These are phyloP conservation scores for Epinephelus lanceolatus DNA, from an alignment of 2,113 vertebrate genomes.

Conservation along the genomic window DNA sequence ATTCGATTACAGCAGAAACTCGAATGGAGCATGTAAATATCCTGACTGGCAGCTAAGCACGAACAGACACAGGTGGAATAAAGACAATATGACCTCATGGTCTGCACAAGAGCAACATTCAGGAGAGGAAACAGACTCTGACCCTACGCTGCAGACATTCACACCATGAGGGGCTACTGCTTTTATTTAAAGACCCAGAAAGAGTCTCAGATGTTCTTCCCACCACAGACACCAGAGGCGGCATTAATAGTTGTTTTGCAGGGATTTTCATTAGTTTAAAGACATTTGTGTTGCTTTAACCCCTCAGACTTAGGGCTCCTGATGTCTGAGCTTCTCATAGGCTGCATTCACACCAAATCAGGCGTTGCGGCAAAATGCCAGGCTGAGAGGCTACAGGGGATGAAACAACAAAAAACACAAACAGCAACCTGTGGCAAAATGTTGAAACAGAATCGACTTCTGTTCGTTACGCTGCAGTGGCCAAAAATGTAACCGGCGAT, in stretches of 20 bases:
- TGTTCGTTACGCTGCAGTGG: too few species aligned
- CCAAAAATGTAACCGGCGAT: too few species aligned
- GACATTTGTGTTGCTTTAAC: background rate
- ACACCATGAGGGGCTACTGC: background rate
- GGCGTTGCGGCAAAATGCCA: too few species aligned
- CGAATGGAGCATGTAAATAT: background rate
- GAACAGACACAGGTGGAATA: background rate
- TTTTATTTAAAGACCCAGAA: background rate
- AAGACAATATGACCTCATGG: background rate
- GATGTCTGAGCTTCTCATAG: background rate
- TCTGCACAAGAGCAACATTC: background rate
- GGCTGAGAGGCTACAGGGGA: too few species aligned
- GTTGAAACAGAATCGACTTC: too few species aligned
- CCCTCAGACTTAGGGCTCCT: background rate
- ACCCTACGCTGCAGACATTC: background rate
- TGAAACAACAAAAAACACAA: too few species aligned
- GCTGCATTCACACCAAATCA: too few species aligned
- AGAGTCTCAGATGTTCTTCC: background rate
- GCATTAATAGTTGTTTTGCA: slow-evolving; percentile 18
- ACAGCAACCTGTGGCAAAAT: too few species aligned
- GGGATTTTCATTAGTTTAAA: background rate
- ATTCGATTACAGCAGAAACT: background rate
- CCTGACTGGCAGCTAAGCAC: background rate
- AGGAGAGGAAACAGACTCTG: background rate
- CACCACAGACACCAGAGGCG: slow-evolving; percentile 2